These are phyloP conservation scores for Sebastes steindachneri DNA, from an alignment of 2,797 vertebrate genomes.

Conservation along the genomic window DNA sequence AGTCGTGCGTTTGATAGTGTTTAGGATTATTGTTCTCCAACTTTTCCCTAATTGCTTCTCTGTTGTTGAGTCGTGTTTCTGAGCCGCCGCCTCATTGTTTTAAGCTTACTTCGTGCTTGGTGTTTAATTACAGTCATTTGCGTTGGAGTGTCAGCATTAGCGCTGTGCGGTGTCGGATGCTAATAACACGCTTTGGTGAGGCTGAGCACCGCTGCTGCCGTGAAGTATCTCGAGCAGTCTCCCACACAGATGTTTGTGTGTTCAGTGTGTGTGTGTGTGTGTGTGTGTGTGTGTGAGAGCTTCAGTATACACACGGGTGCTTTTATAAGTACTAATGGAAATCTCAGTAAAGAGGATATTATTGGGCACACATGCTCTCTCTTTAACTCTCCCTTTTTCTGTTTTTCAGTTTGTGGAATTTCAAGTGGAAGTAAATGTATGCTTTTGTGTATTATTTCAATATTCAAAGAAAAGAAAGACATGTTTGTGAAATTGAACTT, in stretches of 20 bases:
- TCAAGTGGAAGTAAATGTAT: not conserved
- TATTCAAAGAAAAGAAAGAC: not conserved
- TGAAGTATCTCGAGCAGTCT: slow-evolving; percentile 69
- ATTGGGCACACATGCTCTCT: slow-evolving; percentile 14
- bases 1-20: slow-evolving; percentile 21
- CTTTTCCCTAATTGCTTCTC: slow-evolving; percentile 57
- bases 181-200: slow-evolving; percentile 83
- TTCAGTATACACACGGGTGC: slow-evolving; percentile 26
- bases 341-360: slow-evolving; percentile 39
- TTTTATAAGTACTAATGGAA: slow-evolving; percentile 55
- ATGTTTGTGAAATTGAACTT: not conserved
- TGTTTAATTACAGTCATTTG: slow-evolving; percentile 86
- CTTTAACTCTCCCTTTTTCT: not conserved
- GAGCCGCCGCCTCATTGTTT: slow-evolving; percentile 69
- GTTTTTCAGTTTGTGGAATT: not conserved
- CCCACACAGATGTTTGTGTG: slow-evolving; percentile 71
- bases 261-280: slow-evolving; percentile 17
- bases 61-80: slow-evolving; percentile 60
- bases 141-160: slow-evolving; percentile 71
- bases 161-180: slow-evolving; percentile 65
- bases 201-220: slow-evolving; percentile 54
- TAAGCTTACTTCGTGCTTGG: slow-evolving; percentile 71
- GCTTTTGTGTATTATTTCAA: not conserved
- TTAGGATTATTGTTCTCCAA: slow-evolving; percentile 57
- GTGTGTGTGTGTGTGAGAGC: slow-evolving; percentile 19